Conservation (phyloP, 2,113 vertebrate species). For the Nesoenas mayeri region DNA sequence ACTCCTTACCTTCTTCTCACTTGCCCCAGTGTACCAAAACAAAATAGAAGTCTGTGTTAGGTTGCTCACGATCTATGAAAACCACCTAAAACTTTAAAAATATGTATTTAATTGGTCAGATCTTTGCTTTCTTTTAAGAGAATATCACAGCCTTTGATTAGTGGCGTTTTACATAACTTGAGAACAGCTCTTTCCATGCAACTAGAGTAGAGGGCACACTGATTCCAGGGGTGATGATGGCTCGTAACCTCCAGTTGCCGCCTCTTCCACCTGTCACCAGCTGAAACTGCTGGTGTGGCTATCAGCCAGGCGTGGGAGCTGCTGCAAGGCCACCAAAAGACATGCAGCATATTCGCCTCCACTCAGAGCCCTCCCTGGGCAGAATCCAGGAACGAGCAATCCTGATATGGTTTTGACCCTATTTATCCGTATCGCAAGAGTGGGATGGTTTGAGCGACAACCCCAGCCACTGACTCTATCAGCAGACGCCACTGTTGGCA, state of each 20-base stretch:
- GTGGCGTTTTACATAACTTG: neutral
- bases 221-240: neutral
- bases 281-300: neutral
- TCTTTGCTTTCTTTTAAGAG: neutral
- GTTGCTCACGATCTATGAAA: neutral
- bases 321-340: neutral
- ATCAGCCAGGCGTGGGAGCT: neutral
- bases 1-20: neutral
- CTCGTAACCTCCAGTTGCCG: neutral
- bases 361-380: neutral
- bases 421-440: neutral
- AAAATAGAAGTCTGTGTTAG: neutral
- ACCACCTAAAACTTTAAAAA: neutral
- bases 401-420: neutral
- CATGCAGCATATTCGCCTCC: accelerated
- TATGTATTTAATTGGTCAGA: neutral
- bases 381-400: neutral
- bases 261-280: neutral
- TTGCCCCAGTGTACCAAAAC: neutral
- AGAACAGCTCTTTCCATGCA: neutral
- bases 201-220: neutral
- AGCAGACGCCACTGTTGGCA: constrained; percentile 3
- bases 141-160: neutral
- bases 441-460: neutral
- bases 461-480: neutral